Evolutionary conservation across 2,888 invertebrate genomes (phyloP), one percentile per base, ranked within the genome.

Genomic region (Fragum whitleyi): DNA sequence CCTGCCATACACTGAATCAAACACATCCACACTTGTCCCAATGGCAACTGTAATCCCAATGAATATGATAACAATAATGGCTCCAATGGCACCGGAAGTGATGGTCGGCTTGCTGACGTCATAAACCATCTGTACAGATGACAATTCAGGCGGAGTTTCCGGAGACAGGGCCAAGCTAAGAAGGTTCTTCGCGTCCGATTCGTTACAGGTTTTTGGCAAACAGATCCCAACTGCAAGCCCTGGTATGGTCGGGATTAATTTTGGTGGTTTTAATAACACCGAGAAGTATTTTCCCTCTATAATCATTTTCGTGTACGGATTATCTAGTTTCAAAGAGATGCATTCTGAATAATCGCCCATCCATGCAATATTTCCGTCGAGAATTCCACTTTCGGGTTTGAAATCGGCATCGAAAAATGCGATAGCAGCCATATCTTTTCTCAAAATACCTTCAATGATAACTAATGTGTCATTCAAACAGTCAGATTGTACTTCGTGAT

Each of bases 321-420:
- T 82, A 0, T 29, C n/a, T 2, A 39, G 23, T 14, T 55, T 32
- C 16, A 82, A 69, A 28, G 39, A 39, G 7, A 68, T 61, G 32
- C 82, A 82, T 53, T 82, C 73, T 1, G 75, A 59, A 53, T 82
- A 82, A 23, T 82, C 75, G 3, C 82, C 82, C 6, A 39, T 32
- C 82, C 82, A 82, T 7, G 29, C 16, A 16, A 51, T 29, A 9
- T 75, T 71, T 3, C 82, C 82, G 28, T 79, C 55, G 0, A 79
- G 57, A 53, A 82, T 61, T 3, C 82, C 82, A 16, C 71, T 47
- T 11, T 71, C 75, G 6, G 68, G 29, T 65, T 82, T 82, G 29
- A 70, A 67, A 11, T 74, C 74, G 11, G 81, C 74, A 28, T 81
- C 81, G 0, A 81, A 9, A 68, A 75, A 81, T 28, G 51, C 42